A percentile compares a stretch with the other conserved stretches of the same genome.
Conservation (phyloP, 1,140 invertebrate species). For the Yoshiicerus persimilis region DNA sequence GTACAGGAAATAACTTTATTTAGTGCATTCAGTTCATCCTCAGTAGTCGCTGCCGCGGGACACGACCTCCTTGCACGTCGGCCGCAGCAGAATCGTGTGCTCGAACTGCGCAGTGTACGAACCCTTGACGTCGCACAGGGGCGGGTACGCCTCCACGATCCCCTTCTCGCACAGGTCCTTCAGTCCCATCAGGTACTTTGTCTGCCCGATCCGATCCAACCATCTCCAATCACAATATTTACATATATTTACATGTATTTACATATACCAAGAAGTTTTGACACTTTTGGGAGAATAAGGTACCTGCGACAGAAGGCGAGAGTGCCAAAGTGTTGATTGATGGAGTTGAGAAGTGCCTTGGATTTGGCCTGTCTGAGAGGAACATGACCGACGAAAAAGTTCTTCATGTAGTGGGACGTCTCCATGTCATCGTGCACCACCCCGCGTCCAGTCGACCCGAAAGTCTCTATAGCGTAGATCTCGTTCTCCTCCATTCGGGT, state of each 20-base stretch:
- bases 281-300: neutral
- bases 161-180: conserved; percentile 97
- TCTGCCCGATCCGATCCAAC: conserved; percentile 94
- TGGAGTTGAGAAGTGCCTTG: conserved; percentile 88
- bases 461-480: conserved; percentile 99
- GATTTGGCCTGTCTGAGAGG: conserved; percentile 70
- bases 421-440: conserved; percentile 95
- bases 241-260: neutral
- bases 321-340: conserved; percentile 97
- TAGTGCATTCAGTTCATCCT: conserved; percentile 43
- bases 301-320: conserved; percentile 89
- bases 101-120: conserved; percentile 98
- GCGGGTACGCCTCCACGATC: conserved; percentile 96
- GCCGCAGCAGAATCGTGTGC: conserved; percentile 95
- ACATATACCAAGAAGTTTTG: too few relatives aligned
- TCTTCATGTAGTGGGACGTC: conserved; percentile 99
- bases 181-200: conserved; percentile 96
- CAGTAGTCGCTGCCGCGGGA: conserved; percentile 95
- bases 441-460: conserved; percentile 96
- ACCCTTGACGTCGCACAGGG: conserved; percentile 95
- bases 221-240: conserved; percentile 65
- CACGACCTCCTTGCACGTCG: conserved; percentile 98
- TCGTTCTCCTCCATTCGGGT: conserved; percentile 99
- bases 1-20: neutral
- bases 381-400: conserved; percentile 91